Conservation (phyloP, 2,113 vertebrate genomes). For the Scortum barcoo region DNA sequence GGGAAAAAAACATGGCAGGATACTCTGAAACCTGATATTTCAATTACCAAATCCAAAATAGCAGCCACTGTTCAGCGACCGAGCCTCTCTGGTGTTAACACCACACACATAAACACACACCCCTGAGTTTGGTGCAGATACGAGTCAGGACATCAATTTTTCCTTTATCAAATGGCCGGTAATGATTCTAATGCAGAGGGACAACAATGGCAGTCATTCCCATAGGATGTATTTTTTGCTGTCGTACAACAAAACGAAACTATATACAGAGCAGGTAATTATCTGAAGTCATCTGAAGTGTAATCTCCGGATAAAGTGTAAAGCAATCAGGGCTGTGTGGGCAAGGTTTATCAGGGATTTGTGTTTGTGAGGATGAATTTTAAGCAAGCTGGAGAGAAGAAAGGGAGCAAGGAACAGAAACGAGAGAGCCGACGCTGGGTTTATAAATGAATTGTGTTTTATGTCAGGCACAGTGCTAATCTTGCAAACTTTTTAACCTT, state of each 20-base stretch:
- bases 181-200: background rate
- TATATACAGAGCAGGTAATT: conserved; percentile 31
- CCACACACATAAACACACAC: conserved; percentile 6
- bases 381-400: background rate
- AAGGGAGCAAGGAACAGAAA: background rate
- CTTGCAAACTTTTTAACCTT: background rate
- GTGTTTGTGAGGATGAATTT: conserved; percentile 38
- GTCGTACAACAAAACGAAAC: background rate
- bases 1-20: conserved; percentile 43
- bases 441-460: background rate
- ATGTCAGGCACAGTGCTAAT: background rate
- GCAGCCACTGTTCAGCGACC: conserved; percentile 36
- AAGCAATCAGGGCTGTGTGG: conserved; percentile 30
- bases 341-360: conserved; percentile 30
- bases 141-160: conserved; percentile 6
- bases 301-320: conserved; percentile 28
- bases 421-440: background rate
- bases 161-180: conserved; percentile 18
- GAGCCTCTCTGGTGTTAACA: conserved; percentile 30
- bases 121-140: conserved; percentile 15
- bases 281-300: conserved; percentile 20
- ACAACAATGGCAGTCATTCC: background rate
- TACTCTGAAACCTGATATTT: conserved; percentile 63
- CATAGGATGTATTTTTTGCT: conserved; percentile 2
- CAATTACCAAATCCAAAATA: conserved; percentile 56